Evolutionary conservation across 2,113 vertebrate species (phyloP).

Genomic region (Rhombomys opimus): DNA sequence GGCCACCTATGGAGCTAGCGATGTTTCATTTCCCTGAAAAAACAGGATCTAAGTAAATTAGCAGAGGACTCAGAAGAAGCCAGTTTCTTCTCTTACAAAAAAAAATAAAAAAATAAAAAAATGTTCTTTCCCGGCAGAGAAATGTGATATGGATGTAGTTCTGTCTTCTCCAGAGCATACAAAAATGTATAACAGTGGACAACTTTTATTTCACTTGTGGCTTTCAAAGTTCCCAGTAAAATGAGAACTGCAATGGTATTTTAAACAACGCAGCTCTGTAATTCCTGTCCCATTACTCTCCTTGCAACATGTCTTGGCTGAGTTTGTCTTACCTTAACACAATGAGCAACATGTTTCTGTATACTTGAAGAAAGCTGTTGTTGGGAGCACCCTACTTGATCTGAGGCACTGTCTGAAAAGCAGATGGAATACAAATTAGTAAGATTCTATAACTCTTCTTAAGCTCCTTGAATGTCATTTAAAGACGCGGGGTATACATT

Average conservation of each 20-base stretch:
- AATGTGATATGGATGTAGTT: background rate
- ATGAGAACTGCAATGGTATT: constrained; percentile 12
- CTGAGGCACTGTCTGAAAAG: background rate
- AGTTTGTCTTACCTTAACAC: background rate
- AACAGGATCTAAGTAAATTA: background rate
- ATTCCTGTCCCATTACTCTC: background rate
- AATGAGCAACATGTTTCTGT: background rate
- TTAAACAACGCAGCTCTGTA: background rate
- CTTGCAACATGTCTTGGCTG: background rate
- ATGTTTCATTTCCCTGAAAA: background rate
- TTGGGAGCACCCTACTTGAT: background rate
- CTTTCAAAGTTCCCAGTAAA: constrained; percentile 1
- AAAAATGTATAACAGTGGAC: background rate
- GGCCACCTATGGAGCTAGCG: background rate
- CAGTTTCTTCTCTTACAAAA: background rate
- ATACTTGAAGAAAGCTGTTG: constrained; percentile 9
- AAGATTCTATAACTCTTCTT: background rate
- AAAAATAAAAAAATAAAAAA: background rate
- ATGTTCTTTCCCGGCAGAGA: background rate
- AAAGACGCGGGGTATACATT: background rate
- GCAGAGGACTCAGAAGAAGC: background rate
- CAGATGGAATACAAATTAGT: background rate
- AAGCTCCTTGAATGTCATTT: background rate
- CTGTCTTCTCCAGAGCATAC: background rate
- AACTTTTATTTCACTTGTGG: background rate